Base-by-base conservation (phyloP, 2,113 vertebrate species). In the Lichenostomus cassidix region DNA sequence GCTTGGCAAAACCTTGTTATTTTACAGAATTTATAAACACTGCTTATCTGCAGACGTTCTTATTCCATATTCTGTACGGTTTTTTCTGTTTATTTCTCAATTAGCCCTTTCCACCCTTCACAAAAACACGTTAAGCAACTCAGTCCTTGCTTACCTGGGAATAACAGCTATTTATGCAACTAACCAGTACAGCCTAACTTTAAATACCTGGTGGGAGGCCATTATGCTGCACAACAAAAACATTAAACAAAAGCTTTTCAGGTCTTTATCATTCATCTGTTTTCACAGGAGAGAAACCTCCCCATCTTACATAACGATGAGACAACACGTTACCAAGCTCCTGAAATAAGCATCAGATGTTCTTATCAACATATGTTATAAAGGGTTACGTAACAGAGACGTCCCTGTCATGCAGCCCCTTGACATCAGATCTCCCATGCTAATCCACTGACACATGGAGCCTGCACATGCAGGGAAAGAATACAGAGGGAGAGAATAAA, bases 391-490 rank as follows among this genome's bases (percentile, higher is more conserved):
- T 83, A 94, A 96, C 42, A 47, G 55, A 65, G 62, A 39, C 39
- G 53, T 25, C 55, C 69, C 78, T 86, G 79, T 46, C 79, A 10
- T 28, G 67, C 86, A 86, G 83, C 35, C 81, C 75, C 78, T 59
- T 47, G 82, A 90, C 84, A 97, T 62, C 75, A 87, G 91, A 82
- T 89, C 89, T 88, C 42, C 64, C 67, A 44, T 52, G 76, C 83
- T 96, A 94, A 96, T 94, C 95, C 91, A 52, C 4, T 2, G 76
- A 81, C 88, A 96, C 92, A 93, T 86, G 93, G 86, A 92, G 53
- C 46, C 62, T 60, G 64, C 86, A 93, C 83, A 94, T 74, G 91
- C 80, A 71, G 42, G 42, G 42, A 44, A 44, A 18, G 42, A 44
- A 44, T 18, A 44, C 83, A 64, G 25, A 59, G 35, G 59, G 69